These are phyloP conservation scores for Thamnophis sirtalis DNA, from an alignment of 2,113 vertebrate genomes.

Conservation along the genomic window DNA sequence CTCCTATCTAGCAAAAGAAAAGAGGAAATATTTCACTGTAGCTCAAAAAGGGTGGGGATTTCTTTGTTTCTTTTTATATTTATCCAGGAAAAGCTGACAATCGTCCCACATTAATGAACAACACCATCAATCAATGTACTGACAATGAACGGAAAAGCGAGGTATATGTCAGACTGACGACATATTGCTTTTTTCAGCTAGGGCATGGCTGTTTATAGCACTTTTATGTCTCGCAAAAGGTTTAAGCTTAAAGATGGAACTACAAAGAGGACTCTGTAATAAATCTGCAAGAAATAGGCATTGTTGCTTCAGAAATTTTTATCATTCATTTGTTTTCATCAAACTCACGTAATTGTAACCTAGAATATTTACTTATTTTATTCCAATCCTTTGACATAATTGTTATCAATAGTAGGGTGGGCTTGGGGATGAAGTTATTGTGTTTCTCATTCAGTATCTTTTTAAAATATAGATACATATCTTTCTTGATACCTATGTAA, in stretches of 20 bases:
- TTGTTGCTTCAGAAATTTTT: constrained; percentile 55
- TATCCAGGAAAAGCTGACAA: constrained; percentile 98
- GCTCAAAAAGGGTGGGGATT: constrained; percentile 83
- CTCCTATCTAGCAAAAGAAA: constrained; percentile 71
- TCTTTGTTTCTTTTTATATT: constrained; percentile 99
- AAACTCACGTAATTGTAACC: accelerated
- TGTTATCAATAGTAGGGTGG: neutral
- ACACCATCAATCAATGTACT: constrained; percentile 90
- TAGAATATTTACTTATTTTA: neutral
- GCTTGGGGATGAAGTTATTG: neutral
- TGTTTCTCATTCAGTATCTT: neutral
- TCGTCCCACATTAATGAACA: constrained; percentile 95
- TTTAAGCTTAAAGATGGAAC: constrained; percentile 65
- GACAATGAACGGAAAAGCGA: constrained; percentile 98
- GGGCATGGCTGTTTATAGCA: constrained; percentile 81
- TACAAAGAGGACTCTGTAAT: constrained; percentile 73
- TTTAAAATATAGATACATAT: neutral
- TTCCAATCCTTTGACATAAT: neutral
- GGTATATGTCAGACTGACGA: constrained; percentile 81
- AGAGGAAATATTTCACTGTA: constrained; percentile 82
- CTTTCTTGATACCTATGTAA: neutral
- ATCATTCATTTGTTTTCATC: constrained; percentile 11
- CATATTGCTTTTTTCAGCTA: constrained; percentile 78
- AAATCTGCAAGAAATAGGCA: constrained; percentile 56
- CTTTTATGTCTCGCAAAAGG: constrained; percentile 72